Evolutionary conservation across 2,113 vertebrate species (phyloP), one percentile per base, ranked within the genome.

Genomic region (Poeciliopsis prolifica): DNA sequence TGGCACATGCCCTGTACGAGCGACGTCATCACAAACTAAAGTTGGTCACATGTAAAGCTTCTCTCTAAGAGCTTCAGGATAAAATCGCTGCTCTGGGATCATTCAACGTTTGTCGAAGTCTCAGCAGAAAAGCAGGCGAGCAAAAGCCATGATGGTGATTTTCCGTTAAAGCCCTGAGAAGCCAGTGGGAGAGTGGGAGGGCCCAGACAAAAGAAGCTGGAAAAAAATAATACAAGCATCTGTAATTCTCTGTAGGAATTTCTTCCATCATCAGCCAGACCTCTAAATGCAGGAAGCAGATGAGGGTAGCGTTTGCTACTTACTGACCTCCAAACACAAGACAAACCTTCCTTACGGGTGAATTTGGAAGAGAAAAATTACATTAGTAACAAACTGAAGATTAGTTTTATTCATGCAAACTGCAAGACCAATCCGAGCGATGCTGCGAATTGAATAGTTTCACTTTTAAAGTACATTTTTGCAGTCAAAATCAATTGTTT

Each of bases 161-260:
- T 95, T 95, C 94, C 94, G 92, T 68, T 65, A 80, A 89, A 86
- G 68, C 33, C 29, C 83, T 44, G 17, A 67, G 74, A 86, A 87
- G 78, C 28, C 29, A 74, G 71, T 75, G 65, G 29, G 70, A 76
- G 74, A 60, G 68, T 0, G 82, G 92, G 89, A 85, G 88, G 92
- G 85, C 78, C 90, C 70, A 93, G 92, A 94, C 92, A 90, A 93
- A 92, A 89, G 88, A 88, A 92, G 85, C 68, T 84, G 83, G 76
- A 74, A 80, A 89, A 89, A 88, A 84, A 60, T 26, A 61, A 62
- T 40, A 62, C 84, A 93, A 79, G 40, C 69, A 87, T 92, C 91
- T 94, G 90, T 86, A 91, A 87, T 89, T 92, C 88, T 77, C 74
- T 84, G 86, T 73, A 92, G 93, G 94, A 95, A 95, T 94, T 93